Base-by-base conservation (phyloP, 2,797 vertebrate species). In the Vireo griseus region DNA sequence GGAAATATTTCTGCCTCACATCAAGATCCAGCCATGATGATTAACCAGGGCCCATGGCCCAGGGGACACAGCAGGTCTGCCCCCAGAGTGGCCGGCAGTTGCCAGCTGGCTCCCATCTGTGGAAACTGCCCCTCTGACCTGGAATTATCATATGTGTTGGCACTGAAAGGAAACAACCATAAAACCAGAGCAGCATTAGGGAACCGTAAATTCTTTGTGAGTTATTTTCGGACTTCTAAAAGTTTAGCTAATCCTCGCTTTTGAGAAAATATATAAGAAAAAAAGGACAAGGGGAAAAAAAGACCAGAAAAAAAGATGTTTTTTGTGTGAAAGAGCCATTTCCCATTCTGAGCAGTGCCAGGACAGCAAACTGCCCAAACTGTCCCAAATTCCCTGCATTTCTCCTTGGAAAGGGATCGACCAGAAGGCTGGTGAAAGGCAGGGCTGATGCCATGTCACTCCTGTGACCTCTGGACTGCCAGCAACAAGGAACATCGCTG, bases 81-180 rank as follows among this genome's bases (percentile, higher is more conserved):
- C 65, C 95, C 85, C 47, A 21, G 79, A 94, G 92, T 67, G 75
- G 92, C 89, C 83, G 58, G 69, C 74, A 75, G 42, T 61, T 42
- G 24, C 88, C 75, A 86, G 90, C 90, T 89, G 88, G 88, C 96
- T 83, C 88, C 83, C 91, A 92, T 78, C 95, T 52, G 24, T 63
- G 88, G 95, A 87, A 91, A 88, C 54, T 68, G 94, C 71, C 92
- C 90, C 71, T 81, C 86, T 92, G 94, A 83, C 94, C 92, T 92
- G 75, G 84, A 97, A 93, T 93, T 95, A 95, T 85, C 61, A 12
- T 84, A 50, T 93, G 57, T 75, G 92, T 82, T 95, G 93, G 88
- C 94, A 95, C 81, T 86, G 94, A 95, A 94, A 96, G 92, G 90
- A 95, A 97, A 96, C 94, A 96, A 94, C 92, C 90, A 58, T 90